Percentiles rank a stretch among this genome's conserved stretches.
phyloP scores from a whole-genome alignment of 2,113 vertebrate species.

The Pionites leucogaster region DNA sequence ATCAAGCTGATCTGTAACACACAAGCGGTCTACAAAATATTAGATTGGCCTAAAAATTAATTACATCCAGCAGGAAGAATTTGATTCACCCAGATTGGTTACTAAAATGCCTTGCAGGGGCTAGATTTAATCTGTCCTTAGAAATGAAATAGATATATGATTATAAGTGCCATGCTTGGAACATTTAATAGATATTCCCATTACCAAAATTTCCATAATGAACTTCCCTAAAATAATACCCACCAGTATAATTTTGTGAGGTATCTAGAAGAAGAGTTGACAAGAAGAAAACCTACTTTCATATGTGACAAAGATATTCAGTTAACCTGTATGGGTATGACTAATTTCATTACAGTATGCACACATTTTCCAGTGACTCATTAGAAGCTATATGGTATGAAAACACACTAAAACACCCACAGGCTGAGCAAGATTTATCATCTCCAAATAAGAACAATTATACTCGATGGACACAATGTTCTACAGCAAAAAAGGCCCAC shows the following conservation, averaged over 20 bases:
- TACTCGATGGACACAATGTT: neutral
- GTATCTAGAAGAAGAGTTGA: neutral
- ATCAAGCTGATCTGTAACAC: conserved; percentile 12
- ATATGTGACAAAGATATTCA: neutral
- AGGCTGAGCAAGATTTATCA: neutral
- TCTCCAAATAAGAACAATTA: neutral
- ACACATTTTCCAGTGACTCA: neutral
- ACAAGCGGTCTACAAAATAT: conserved; percentile 2
- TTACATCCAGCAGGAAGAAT: conserved; percentile 55
- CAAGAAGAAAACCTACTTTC: conserved; percentile 19
- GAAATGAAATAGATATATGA: conserved; percentile 38
- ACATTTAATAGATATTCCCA: conserved; percentile 61
- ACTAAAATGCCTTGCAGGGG: neutral
- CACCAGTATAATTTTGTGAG: conserved; percentile 33
- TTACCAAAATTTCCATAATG: conserved; percentile 53
- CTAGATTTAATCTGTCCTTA: conserved; percentile 32
- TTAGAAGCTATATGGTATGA: neutral
- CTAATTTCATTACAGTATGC: neutral
- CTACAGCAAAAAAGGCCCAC: neutral
- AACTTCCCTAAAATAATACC: conserved; percentile 42
- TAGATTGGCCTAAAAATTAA: conserved; percentile 60
- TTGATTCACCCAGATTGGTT: conserved; percentile 40
- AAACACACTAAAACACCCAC: neutral
- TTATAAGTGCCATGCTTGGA: conserved; percentile 45
- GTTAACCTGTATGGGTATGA: neutral